Conservation (phyloP, 2,797 vertebrate species). For the Pygocentrus nattereri region DNA sequence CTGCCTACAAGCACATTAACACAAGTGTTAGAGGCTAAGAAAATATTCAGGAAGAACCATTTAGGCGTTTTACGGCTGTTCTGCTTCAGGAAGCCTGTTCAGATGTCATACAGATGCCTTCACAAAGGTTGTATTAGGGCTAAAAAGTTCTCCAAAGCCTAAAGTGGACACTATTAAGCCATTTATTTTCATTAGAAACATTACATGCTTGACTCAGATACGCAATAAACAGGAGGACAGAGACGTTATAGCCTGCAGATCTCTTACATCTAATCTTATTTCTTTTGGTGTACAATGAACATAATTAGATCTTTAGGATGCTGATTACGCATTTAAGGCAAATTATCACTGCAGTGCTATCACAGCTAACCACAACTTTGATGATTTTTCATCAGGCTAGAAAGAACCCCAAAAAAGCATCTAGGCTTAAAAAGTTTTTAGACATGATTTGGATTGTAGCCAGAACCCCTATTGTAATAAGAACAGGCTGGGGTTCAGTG, state of each 20-base stretch:
- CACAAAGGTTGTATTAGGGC: neutral
- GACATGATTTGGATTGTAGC: neutral
- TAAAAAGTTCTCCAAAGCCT: neutral
- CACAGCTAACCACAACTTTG: neutral
- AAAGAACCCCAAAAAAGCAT: neutral
- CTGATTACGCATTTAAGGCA: neutral
- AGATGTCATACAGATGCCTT: neutral
- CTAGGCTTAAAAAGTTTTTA: neutral
- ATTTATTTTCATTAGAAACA: conserved; percentile 1
- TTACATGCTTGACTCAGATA: neutral
- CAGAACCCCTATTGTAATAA: neutral
- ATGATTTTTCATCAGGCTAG: neutral
- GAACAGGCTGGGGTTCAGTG: conserved; percentile 6
- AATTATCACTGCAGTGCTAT: neutral
- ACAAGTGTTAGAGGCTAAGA: neutral
- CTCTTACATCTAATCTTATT: neutral
- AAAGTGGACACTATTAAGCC: neutral
- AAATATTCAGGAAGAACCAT: neutral
- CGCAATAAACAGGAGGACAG: neutral
- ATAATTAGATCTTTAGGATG: neutral
- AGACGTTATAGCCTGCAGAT: neutral
- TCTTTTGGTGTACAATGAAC: neutral
- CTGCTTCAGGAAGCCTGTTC: neutral
- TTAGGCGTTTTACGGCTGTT: neutral
- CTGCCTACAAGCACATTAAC: neutral